Evolutionary conservation across 2,888 invertebrate genomes (phyloP).

Genomic region (Caenorhabditis uteleia): DNA sequence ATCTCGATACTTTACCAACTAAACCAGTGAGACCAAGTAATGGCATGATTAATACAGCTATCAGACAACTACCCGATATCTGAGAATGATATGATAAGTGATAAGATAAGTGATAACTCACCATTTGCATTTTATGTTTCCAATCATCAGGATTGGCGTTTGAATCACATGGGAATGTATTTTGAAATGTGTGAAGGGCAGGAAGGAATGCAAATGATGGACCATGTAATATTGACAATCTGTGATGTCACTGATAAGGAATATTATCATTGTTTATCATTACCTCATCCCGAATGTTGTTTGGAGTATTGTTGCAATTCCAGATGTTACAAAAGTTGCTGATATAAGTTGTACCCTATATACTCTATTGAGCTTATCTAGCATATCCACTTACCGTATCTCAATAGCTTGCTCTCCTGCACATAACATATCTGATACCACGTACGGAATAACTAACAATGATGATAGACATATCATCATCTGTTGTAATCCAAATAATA

Average conservation of each 20-base stretch:
- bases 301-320: conserved; percentile 61
- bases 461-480: conserved; percentile 62
- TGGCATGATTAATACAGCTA: conserved; percentile 56
- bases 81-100: conserved; percentile 26
- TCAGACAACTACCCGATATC: conserved; percentile 60
- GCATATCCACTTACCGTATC: conserved; percentile 44
- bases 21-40: conserved; percentile 61
- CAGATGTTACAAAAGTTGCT: conserved; percentile 59
- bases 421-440: conserved; percentile 56
- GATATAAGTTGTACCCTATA: conserved; percentile 61
- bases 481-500: conserved; percentile 48
- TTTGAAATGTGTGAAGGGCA: conserved; percentile 57
- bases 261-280: background rate
- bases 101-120: no score
- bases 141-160: conserved; percentile 17
- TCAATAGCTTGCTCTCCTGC: conserved; percentile 53
- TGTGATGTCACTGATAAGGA: no score
- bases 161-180: conserved; percentile 21
- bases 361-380: no score
- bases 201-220: conserved; percentile 68
- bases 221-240: conserved; percentile 63
- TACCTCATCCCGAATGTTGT: conserved; percentile 60
- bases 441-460: conserved; percentile 57
- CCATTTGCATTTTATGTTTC: conserved; percentile 28
- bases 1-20: conserved; percentile 55